Conservation (phyloP, 2,797 vertebrate genomes). For the Ctenochaetus hawaiiensis region DNA sequence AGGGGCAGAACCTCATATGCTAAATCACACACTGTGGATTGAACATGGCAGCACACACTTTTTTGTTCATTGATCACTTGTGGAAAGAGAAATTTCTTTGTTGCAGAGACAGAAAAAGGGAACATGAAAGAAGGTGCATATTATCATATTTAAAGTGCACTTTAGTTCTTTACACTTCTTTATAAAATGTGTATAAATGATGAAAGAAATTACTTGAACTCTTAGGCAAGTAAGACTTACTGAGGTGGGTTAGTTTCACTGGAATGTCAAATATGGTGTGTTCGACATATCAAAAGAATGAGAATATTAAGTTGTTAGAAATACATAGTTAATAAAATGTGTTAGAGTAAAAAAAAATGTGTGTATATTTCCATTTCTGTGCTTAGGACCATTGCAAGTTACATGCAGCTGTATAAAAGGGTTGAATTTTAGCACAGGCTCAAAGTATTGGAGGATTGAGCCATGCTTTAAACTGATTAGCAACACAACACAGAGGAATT, state of each 20-base stretch:
- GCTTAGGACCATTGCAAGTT: slow-evolving; percentile 11
- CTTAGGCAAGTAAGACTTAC: background rate
- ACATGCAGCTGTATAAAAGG: background rate
- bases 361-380: slow-evolving; percentile 7
- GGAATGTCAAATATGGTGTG: background rate
- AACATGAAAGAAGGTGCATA: background rate
- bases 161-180: accelerated
- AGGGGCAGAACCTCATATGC: background rate
- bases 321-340: background rate
- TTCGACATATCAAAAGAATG: too few species aligned
- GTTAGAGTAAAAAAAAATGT: background rate
- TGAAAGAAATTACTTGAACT: background rate
- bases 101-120: background rate
- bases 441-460: slow-evolving; percentile 12
- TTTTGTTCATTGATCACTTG: background rate
- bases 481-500: slow-evolving; percentile 19
- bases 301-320: background rate
- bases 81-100: background rate
- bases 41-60: background rate
- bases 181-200: background rate
- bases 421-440: background rate
- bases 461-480: slow-evolving; percentile 30
- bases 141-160: background rate
- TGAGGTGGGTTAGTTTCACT: background rate
- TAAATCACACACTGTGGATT: too few species aligned